These are phyloP conservation scores for Propithecus perrieri DNA, from an alignment of 2,797 vertebrate genomes.

Conservation along the genomic window DNA sequence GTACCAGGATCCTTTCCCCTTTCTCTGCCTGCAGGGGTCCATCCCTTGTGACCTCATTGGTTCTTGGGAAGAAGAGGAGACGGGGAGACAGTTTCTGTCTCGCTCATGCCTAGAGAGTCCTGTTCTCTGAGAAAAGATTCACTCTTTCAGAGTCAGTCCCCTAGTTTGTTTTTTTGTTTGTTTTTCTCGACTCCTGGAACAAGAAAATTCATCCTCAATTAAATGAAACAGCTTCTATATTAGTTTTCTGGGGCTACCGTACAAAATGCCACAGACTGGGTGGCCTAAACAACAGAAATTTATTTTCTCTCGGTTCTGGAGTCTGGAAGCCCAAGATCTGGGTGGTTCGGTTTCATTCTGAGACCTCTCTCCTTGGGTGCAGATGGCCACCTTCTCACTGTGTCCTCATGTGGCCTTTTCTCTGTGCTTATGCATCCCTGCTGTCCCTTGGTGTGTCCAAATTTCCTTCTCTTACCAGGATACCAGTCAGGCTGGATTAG, in stretches of 20 bases:
- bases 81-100: background rate
- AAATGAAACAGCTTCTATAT: background rate
- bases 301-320: background rate
- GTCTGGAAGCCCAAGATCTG: background rate
- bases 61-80: background rate
- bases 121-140: background rate
- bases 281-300: background rate
- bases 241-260: background rate
- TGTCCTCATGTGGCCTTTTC: background rate
- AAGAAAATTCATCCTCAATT: background rate
- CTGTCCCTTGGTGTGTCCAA: background rate
- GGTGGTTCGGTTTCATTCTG: background rate
- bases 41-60: background rate
- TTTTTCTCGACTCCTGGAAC: background rate
- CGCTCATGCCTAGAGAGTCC: background rate
- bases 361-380: background rate
- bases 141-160: background rate
- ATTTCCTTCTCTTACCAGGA: background rate
- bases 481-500: background rate
- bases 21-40: background rate
- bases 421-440: background rate
- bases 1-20: background rate
- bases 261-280: background rate
- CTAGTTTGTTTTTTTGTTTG: background rate
- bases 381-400: fast-evolving